A percentile compares a stretch with the other conserved stretches of the same genome.
phyloP scores from a whole-genome alignment of 2,888 invertebrate genomes.

The Bibio marci region DNA sequence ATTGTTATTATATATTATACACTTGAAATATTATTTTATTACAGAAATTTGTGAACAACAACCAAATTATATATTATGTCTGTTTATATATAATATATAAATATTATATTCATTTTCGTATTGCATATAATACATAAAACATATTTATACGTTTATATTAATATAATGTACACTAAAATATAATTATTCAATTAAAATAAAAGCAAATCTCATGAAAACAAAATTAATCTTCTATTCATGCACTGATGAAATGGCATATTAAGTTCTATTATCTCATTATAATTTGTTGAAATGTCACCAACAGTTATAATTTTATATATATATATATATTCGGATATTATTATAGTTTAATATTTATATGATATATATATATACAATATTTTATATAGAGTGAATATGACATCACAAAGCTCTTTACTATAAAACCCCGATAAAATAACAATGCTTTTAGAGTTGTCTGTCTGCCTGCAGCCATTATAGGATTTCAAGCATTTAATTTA shows the following conservation, averaged over 20 bases:
- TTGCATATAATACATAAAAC: not conserved
- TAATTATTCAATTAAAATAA: not conserved
- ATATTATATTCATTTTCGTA: not conserved
- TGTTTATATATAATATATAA: no score
- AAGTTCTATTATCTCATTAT: conserved; percentile 2
- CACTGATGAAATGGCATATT: conserved; percentile 3
- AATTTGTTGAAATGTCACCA: conserved; percentile 1
- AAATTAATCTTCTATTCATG: conserved; percentile 2
- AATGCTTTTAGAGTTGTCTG: not conserved
- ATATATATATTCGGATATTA: no score
- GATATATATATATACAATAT: no score
- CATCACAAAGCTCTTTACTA: not conserved
- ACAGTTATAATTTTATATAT: not conserved
- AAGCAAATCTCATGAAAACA: not conserved
- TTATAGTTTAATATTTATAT: not conserved
- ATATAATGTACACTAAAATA: not conserved
- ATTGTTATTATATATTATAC: no score
- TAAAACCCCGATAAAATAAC: not conserved
- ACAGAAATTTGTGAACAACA: no score
- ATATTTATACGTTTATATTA: not conserved
- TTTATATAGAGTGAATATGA: not conserved
- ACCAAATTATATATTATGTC: no score
- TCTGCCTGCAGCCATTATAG: not conserved
- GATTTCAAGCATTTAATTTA: not conserved
- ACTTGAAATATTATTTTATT: no score